Evolutionary conservation across 2,888 invertebrate genomes (phyloP).

Genomic region (Drosophila imparisetae): DNA sequence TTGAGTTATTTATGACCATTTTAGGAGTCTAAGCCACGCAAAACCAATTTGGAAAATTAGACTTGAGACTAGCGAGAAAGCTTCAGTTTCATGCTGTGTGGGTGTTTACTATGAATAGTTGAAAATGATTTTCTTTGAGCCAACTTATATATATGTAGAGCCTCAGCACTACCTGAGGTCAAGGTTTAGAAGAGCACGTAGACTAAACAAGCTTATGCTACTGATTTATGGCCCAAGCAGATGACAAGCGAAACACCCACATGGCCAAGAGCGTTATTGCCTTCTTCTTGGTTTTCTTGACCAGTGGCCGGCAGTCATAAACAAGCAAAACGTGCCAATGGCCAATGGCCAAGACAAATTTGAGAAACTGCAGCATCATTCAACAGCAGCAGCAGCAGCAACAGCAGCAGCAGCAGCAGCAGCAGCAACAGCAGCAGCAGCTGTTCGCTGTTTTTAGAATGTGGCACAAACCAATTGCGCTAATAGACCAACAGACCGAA

Average conservation of each 20-base stretch:
- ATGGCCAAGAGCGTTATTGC: constrained; percentile 13
- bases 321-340: constrained; percentile 42
- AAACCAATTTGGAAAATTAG: neutral
- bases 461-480: constrained; percentile 73
- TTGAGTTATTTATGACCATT: neutral
- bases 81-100: constrained; percentile 1
- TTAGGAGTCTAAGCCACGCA: neutral
- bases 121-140: neutral
- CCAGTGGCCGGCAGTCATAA: constrained; percentile 21
- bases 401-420: constrained; percentile 12
- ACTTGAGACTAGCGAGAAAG: neutral
- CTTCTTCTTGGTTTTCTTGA: neutral
- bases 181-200: constrained; percentile 50
- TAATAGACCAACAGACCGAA: constrained; percentile 55
- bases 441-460: constrained; percentile 39
- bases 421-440: constrained; percentile 15
- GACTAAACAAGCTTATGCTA: constrained; percentile 17
- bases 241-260: constrained; percentile 46
- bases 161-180: constrained; percentile 40
- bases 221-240: constrained; percentile 43
- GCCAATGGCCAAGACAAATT: constrained; percentile 39
- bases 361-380: constrained; percentile 51
- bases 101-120: neutral
- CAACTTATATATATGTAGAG: neutral
- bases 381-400: constrained; percentile 9